Base-by-base conservation (phyloP, 2,113 vertebrate genomes). In the Lasiurus borealis region DNA sequence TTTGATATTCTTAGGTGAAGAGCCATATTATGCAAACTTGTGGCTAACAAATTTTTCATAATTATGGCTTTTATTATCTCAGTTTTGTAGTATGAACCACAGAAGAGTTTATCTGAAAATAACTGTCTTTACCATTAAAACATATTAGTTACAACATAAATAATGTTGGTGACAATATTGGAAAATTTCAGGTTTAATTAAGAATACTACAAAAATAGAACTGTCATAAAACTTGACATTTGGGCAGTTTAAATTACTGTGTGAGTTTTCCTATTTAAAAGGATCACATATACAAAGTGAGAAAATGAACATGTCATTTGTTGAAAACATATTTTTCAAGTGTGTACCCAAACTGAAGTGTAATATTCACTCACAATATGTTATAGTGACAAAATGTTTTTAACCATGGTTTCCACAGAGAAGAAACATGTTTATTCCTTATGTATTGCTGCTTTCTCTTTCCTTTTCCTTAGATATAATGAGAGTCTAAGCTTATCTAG, bases 111-210 rank as follows among this genome's bases (percentile, higher is more conserved):
- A 87, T 72, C 78, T 81, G 85, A 96, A 97, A 97, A 92, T 19
- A 95, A 23, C 40, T 0, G 59, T 96, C 48, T 93, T 97, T 96
- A 86, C 73, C 75, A 94, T 77, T 96, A 96, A 96, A 98, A 98
- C 94, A 80, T 92, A 82, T 97, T 98, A 97, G 96, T 97, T 98
- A 96, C 95, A 96, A 34, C 85, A 95, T 95, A 98, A 97, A 97
- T 94, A 68, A 97, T 97, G 96, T 97, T 84, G 96, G 29, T 90
- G 77, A 98, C 98, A 97, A 96, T 96, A 98, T 71, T 94, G 76
- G 80, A 97, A 97, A 96, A 16, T 90, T 80, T 95, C 80, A 95
- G 94, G 96, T 97, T 82, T 97, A 97, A 97, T 97, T 97, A 96
- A 90, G 81, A 93, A 84, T 97, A 44, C 75, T 91, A 57, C 48